A percentile compares a stretch with the other conserved stretches of the same genome.
phyloP scores from a whole-genome alignment of 2,113 vertebrate species.

The Otis tarda region DNA sequence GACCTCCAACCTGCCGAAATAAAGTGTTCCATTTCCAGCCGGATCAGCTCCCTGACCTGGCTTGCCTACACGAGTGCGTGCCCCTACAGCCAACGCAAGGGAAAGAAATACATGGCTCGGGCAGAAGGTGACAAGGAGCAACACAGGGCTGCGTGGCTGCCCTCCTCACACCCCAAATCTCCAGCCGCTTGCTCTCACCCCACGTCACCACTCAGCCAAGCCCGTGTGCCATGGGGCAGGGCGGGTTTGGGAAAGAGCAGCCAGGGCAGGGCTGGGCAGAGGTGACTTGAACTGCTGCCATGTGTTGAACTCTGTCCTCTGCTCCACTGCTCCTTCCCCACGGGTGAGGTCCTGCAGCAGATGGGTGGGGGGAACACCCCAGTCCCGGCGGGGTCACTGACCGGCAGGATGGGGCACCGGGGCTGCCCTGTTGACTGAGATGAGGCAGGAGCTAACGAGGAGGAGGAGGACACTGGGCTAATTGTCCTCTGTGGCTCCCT shows the following conservation, averaged over 20 bases:
- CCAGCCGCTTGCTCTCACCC: background rate
- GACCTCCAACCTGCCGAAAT: background rate
- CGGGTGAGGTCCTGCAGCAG: background rate
- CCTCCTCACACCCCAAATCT: background rate
- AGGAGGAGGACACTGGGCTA: background rate
- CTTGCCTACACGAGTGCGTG: background rate
- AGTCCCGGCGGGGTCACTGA: accelerated
- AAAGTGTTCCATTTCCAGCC: background rate
- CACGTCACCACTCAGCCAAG: background rate
- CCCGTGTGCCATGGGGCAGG: accelerated
- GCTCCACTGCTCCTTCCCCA: background rate
- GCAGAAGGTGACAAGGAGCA: background rate
- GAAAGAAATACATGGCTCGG: accelerated
- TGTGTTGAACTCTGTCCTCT: background rate
- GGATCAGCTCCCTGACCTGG: background rate
- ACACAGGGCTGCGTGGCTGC: background rate
- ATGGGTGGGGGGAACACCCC: background rate
- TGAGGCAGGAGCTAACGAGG: background rate
- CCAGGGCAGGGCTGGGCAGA: background rate
- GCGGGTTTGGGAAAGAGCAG: background rate
- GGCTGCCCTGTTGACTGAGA: background rate
- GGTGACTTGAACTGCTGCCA: background rate
- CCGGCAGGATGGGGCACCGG: background rate
- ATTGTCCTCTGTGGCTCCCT: background rate
- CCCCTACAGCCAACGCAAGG: background rate